phyloP scores from a whole-genome alignment of 2,113 vertebrate species.

The Willisornis vidua region DNA sequence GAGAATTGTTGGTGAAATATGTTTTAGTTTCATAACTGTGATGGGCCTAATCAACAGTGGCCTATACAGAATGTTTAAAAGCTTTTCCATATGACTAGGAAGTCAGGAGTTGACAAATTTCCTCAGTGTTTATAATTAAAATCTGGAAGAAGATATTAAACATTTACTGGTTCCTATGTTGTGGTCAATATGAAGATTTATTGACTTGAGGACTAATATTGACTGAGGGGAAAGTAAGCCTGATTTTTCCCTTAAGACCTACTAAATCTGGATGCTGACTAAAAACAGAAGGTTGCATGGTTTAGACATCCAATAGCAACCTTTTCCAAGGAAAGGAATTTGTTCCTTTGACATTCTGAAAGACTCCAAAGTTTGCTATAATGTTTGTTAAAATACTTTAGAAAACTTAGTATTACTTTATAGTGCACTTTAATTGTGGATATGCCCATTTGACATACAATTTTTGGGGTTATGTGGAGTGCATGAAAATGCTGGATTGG shows the following conservation, averaged over 20 bases:
- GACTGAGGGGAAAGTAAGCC: background rate
- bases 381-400: background rate
- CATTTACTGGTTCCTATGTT: conserved; percentile 57
- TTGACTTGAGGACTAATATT: conserved; percentile 45
- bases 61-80: conserved; percentile 51
- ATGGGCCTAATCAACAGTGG: background rate
- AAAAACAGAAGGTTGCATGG: conserved; percentile 13
- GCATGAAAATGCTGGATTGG: background rate
- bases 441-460: background rate
- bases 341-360: background rate
- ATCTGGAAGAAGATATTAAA: conserved; percentile 61
- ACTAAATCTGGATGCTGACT: conserved; percentile 30
- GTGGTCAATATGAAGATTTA: conserved; percentile 68
- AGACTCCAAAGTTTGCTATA: background rate
- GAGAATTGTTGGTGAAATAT: background rate
- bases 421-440: background rate
- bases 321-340: background rate
- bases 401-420: background rate
- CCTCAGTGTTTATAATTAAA: conserved; percentile 71
- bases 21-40: background rate
- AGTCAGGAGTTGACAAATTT: conserved; percentile 65
- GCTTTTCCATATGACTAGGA: conserved; percentile 74
- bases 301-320: background rate
- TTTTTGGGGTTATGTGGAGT: background rate
- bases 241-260: conserved; percentile 10